These are phyloP conservation scores for Branchellion lobata DNA, from an alignment of 2,888 invertebrate genomes.

Conservation along the genomic window DNA sequence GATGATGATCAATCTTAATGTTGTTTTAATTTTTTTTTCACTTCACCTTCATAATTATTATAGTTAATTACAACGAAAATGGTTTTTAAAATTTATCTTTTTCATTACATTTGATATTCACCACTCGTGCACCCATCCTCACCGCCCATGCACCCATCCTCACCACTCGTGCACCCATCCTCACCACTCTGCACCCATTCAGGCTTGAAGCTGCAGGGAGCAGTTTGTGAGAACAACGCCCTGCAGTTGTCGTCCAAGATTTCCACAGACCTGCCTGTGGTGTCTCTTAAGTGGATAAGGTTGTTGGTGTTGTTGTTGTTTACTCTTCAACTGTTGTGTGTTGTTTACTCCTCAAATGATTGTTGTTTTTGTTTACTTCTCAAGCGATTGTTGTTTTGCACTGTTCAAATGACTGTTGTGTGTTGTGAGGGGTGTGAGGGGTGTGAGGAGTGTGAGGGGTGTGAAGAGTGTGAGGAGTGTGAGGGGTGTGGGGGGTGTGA, in stretches of 20 bases:
- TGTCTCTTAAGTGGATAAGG: conserved; percentile 85
- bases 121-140: too few relatives aligned
- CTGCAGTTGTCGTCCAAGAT: conserved; percentile 88
- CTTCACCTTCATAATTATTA: background rate
- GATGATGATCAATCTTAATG: background rate
- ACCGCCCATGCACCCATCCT: too few relatives aligned
- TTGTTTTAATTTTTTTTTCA: background rate
- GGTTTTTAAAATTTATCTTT: too few relatives aligned
- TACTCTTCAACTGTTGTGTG: too few relatives aligned
- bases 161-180: background rate
- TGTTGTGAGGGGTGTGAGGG: too few relatives aligned
- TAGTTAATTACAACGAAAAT: background rate
- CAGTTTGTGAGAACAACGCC: conserved; percentile 85
- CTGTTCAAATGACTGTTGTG: background rate
- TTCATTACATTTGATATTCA: too few relatives aligned
- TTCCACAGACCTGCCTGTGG: conserved; percentile 86
- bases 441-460: too few relatives aligned
- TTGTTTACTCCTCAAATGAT: background rate
- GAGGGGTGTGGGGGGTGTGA: too few relatives aligned
- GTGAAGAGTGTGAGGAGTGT: too few relatives aligned
- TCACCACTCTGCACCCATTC: conserved; percentile 56
- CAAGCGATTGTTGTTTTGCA: background rate
- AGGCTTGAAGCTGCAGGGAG: conserved; percentile 93
- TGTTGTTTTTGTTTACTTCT: background rate
- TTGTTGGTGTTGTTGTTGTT: conserved; percentile 53